Evolutionary conservation across 2,888 invertebrate genomes (phyloP).

Genomic region (Meteorus colon): DNA sequence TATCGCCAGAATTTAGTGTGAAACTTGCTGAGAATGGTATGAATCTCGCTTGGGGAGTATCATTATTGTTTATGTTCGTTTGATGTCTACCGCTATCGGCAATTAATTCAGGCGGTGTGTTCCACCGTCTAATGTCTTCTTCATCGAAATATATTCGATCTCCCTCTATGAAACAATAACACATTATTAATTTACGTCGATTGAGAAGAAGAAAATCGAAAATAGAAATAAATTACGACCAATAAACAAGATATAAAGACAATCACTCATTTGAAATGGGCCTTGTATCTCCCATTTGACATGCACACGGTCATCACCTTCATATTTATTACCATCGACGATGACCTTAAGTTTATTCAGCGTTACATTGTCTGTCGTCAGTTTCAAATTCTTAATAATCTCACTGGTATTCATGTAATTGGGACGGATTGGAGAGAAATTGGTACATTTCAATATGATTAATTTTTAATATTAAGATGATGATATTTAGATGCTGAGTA

Average conservation of each 20-base stretch:
- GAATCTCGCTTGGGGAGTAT: constrained; percentile 60
- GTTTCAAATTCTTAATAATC: not conserved
- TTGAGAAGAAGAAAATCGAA: not conserved
- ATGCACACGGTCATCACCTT: not conserved
- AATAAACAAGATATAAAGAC: not conserved
- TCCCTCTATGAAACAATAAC: constrained; percentile 49
- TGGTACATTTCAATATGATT: not conserved
- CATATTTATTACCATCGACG: not conserved
- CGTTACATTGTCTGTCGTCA: constrained; percentile 8
- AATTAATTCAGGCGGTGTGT: constrained; percentile 61
- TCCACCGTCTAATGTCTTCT: constrained; percentile 60
- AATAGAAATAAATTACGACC: constrained; percentile 13
- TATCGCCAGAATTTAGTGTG: constrained; percentile 60
- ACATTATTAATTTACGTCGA: not conserved
- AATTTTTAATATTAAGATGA: not conserved
- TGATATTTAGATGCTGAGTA: not conserved
- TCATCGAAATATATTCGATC: constrained; percentile 54
- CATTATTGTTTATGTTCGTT: constrained; percentile 40
- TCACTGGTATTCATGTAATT: not conserved
- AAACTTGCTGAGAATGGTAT: constrained; percentile 67
- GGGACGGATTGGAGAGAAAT: not conserved
- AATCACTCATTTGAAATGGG: not conserved
- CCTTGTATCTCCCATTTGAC: constrained; percentile 12
- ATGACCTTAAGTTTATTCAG: constrained; percentile 18
- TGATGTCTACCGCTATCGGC: constrained; percentile 48